Evolutionary conservation across 2,888 invertebrate species (phyloP).

Genomic region (Branchellion lobata): DNA sequence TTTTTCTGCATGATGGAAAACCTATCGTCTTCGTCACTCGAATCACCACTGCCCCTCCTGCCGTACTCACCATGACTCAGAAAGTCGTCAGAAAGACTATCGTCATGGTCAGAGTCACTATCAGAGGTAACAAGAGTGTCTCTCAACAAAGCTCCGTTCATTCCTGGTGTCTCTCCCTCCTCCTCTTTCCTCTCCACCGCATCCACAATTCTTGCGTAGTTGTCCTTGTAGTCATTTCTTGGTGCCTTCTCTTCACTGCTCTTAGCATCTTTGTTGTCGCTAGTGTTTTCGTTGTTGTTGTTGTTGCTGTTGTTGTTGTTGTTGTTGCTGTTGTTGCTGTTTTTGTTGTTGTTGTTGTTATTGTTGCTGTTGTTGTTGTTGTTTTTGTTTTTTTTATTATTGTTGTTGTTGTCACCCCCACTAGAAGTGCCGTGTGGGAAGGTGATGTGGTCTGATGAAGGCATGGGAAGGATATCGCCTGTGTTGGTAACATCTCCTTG

Average conservation of each 20-base stretch:
- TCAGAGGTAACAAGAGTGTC: not conserved
- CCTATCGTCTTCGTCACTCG: not conserved
- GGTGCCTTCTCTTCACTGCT: no score
- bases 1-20: slow-evolving; percentile 3
- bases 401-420: not conserved
- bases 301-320: no score
- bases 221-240: no score
- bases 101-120: not conserved
- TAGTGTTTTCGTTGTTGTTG: no score
- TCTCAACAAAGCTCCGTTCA: not conserved
- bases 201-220: no score
- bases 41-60: no score
- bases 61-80: not conserved
- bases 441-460: no score
- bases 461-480: not conserved
- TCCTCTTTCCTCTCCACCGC: no score
- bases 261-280: no score
- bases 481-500: not conserved
- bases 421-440: no score
- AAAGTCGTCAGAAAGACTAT: no score
- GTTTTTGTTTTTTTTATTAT: not conserved
- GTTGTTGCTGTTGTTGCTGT: not conserved
- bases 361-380: not conserved
- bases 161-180: no score
- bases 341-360: not conserved